Base-by-base conservation (phyloP, 1,140 invertebrate species). In the Eupristina koningsbergeri region DNA sequence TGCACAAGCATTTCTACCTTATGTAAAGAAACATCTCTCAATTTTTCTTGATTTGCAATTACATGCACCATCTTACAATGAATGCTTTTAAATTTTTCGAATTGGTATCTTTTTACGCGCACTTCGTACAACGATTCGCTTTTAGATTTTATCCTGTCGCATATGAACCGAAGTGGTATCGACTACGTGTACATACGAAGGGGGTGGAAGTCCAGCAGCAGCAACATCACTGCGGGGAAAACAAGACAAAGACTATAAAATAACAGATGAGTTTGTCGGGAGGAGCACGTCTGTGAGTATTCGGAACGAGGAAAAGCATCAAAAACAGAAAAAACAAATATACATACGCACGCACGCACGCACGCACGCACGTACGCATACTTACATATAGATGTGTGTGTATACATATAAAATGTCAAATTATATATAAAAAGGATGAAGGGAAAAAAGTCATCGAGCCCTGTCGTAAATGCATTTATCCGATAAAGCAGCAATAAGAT, bases 71-170 rank as follows among this genome's bases (percentile, higher is more conserved):
- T 5, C 22, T 26, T 26, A 58, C 22, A 47, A 50, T 8, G 2
- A 41, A 36, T 31, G 6, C 5, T 64, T 64, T 78, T 64, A 41
- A 22, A 64, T 45, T 45, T 78, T 63, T 78, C 0, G 64, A 78
- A 64, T 17, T 31, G 19, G 58, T 36, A 78, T 78, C 17, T 45
- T 34, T 29, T 26, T 19, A 45, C 47, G 47, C 31, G 76, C 29
- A 26, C 31, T 64, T 15, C 39, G 76, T 3, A 13, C 31, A n/a
- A 34, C 15, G 19, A 53, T 58, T 31, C 8, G 81, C 41, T 77
- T 34, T 77, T 26, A 41, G 74, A 76, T 80, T 80, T 77, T 83
- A 26, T 80, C 73, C 69, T 71, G 58, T 81, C 80, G 34, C 82
- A 81, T 45, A 78, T 78, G 58, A 78, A 78, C 64, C 26, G 58